Percentiles rank a stretch among this genome's conserved stretches.
Conservation (phyloP, 2,113 vertebrate species). For the Cynoglossus semilaevis region DNA sequence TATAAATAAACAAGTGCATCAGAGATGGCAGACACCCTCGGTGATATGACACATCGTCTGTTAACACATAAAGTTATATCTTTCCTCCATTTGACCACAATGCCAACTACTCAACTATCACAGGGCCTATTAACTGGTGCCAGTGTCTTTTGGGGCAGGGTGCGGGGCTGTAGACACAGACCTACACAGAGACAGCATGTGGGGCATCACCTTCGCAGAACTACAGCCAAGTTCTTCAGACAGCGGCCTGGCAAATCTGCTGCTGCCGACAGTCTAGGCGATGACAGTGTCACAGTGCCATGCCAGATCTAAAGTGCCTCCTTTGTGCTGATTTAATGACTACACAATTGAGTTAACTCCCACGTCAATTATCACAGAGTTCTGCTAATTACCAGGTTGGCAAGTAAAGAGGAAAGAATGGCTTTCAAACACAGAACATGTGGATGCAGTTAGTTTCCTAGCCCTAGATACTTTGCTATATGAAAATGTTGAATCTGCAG, state of each 20-base stretch:
- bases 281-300: constrained; percentile 27
- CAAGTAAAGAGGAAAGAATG: constrained; percentile 34
- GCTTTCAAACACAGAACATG: constrained; percentile 31
- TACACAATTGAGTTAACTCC: constrained; percentile 65
- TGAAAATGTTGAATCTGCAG: too few species aligned
- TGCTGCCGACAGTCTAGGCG: constrained; percentile 46
- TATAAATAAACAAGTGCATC: too few species aligned
- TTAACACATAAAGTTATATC: too few species aligned
- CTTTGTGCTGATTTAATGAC: constrained; percentile 71
- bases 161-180: constrained; percentile 28
- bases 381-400: constrained; percentile 63
- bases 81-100: constrained; percentile 1
- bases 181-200: constrained; percentile 27
- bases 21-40: too few species aligned
- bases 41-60: too few species aligned
- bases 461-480: too few species aligned
- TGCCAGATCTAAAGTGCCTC: constrained; percentile 51
- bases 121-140: constrained; percentile 7
- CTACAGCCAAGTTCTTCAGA: constrained; percentile 54
- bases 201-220: constrained; percentile 59
- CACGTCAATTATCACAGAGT: constrained; percentile 63
- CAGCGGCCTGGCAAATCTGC: constrained; percentile 41
- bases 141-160: constrained; percentile 18
- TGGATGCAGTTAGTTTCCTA: constrained; percentile 9
- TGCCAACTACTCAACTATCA: constrained; percentile 17